Percentiles rank a stretch among this genome's conserved stretches.
Conservation (phyloP, 2,888 invertebrate genomes). For the Pandemis heparana region DNA sequence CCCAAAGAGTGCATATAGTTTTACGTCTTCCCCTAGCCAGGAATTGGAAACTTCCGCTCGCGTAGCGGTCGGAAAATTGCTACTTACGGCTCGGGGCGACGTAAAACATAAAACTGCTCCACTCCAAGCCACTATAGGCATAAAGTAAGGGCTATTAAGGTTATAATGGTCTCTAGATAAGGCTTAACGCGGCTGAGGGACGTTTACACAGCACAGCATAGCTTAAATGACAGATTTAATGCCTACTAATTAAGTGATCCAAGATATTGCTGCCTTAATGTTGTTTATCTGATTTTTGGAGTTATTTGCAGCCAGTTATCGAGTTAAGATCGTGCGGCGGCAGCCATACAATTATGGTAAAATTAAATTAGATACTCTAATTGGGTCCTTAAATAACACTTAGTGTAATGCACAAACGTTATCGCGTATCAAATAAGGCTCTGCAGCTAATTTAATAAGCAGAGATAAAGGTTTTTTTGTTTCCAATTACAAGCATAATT, state of each 20-base stretch:
- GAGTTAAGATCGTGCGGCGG: slow-evolving; percentile 3
- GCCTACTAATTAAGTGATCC: slow-evolving; percentile 79
- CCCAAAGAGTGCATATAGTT: too few species aligned
- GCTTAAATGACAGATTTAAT: slow-evolving; percentile 80
- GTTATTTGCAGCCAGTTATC: slow-evolving; percentile 38
- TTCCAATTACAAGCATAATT: too few species aligned
- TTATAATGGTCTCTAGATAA: slow-evolving; percentile 78
- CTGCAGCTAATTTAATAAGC: too few species aligned
- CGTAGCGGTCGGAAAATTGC: too few species aligned
- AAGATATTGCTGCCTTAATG: slow-evolving; percentile 55
- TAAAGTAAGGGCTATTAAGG: slow-evolving; percentile 76
- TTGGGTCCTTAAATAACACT: background rate
- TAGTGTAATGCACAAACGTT: background rate
- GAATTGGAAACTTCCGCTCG: too few species aligned
- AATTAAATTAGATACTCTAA: background rate
- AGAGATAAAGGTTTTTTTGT: too few species aligned
- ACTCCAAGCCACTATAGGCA: slow-evolving; percentile 48
- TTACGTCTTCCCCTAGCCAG: too few species aligned
- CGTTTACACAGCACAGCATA: slow-evolving; percentile 59
- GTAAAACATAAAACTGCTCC: background rate
- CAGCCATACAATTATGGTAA: slow-evolving; percentile 20
- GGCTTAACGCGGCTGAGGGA: slow-evolving; percentile 70
- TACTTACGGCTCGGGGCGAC: too few species aligned
- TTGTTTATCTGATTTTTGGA: slow-evolving; percentile 43
- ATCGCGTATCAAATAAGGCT: background rate